Evolutionary conservation across 1,140 invertebrate species (phyloP), one percentile per base, ranked within the genome.

Genomic region (Apis laboriosa): DNA sequence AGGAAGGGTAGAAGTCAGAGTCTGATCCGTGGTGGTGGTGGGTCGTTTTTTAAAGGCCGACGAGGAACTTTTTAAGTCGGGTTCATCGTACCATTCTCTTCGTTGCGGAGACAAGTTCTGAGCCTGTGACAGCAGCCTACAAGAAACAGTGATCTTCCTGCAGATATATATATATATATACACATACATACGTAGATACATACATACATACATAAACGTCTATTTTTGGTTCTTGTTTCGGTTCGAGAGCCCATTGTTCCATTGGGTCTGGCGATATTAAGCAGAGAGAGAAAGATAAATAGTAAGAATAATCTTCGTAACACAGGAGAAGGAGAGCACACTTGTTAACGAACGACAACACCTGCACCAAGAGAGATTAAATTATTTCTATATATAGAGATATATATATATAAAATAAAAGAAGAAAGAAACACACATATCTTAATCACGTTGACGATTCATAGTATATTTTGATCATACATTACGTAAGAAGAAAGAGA

Each of bases 391-490:
- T 28, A 19, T 53, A 43, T 77, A 66, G 15, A 77, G 21, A 74
- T 64, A 61, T 86, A 83, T 87, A 83, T 87, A 88, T 67, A 67
- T 66, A 43, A 19, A 12, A 66, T 21, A 43, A 21, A 21, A 21
- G 11, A 68, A 67, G 55, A 71, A 74, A 66, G 61, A 80, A 55
- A 86, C 80, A 84, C 78, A 89, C 84, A 91, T 90, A 90, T 88
- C 89, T 85, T 88, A 88, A 84, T 15, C 75, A 87, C 84, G 89
- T 91, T 91, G 87, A 90, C 68, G 77, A 91, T 91, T 91, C 81
- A 91, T 85, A 91, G 89, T 91, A 91, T 91, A 91, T 91, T 91
- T 91, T 91, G 83, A 60, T 88, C 79, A 89, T 88, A 88, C 51
- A 7, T 12, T 56, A 84, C 56, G 34, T 43, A 83, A 71, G 71